Conservation (phyloP, 2,888 invertebrate genomes). For the Meta bourneti region DNA sequence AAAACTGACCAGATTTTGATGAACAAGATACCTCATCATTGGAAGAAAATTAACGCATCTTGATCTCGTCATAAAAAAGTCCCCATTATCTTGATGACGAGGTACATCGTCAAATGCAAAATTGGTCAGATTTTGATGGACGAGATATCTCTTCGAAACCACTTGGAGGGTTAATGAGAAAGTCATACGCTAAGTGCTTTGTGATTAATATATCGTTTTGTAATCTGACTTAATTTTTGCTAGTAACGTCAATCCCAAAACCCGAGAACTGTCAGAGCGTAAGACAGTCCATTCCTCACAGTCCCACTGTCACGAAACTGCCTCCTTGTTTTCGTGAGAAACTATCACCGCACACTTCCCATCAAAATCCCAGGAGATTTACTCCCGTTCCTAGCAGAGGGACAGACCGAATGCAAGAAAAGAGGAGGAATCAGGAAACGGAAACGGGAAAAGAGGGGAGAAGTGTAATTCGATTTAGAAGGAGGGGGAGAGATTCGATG, state of each 20-base stretch:
- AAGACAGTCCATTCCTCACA: not conserved
- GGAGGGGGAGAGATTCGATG: conserved; percentile 44
- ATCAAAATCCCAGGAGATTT: not conserved
- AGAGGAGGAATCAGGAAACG: not conserved
- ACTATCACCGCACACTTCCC: conserved; percentile 1
- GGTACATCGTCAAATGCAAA: too few species aligned
- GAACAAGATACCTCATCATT: too few species aligned
- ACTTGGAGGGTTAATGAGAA: too few species aligned
- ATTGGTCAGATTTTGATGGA: too few species aligned
- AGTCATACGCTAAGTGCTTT: too few species aligned
- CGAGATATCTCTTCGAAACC: too few species aligned
- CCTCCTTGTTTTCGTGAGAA: not conserved
- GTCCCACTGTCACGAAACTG: conserved; percentile 2
- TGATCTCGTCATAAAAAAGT: too few species aligned
- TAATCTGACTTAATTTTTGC: too few species aligned
- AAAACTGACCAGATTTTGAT: too few species aligned
- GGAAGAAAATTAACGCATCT: too few species aligned
- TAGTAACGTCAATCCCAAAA: not conserved
- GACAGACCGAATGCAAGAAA: conserved; percentile 10
- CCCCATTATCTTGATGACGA: too few species aligned
- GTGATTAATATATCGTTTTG: too few species aligned
- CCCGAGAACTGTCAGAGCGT: not conserved
- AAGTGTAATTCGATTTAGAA: conserved; percentile 65
- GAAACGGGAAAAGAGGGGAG: conserved; percentile 23
- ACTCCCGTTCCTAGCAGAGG: not conserved